A percentile compares a stretch with the other conserved stretches of the same genome.
Conservation (phyloP, 35 echinoderm and acorn worm genomes). For the Acanthaster planci region DNA sequence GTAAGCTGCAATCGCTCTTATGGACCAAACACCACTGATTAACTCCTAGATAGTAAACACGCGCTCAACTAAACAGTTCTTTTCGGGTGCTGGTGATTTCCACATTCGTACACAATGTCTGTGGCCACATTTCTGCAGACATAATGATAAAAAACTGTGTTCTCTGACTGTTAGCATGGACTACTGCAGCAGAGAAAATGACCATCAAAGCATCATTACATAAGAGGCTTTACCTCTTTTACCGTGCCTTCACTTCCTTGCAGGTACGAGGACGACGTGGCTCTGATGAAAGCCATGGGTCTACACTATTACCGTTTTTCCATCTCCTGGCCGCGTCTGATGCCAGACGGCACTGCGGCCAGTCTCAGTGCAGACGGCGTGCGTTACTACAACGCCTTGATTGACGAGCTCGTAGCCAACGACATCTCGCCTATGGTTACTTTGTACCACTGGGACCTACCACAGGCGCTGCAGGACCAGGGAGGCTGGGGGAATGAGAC, state of each 20-base stretch:
- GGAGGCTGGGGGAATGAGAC: constrained; percentile 67
- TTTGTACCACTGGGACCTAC: constrained; percentile 93
- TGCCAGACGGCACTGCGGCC: constrained; percentile 69
- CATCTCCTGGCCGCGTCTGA: constrained; percentile 80
- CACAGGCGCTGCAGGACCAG: constrained; percentile 66
- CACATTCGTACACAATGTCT: no score
- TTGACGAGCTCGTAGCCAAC: constrained; percentile 60
- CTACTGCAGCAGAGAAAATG: no score
- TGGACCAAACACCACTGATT: no score
- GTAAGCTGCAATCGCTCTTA: no score
- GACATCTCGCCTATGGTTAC: constrained; percentile 80
- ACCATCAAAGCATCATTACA: not conserved
- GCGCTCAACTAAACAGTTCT: no score
- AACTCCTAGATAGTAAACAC: no score
- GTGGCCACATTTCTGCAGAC: no score
- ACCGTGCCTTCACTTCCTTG: not conserved
- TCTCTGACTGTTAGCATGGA: no score
- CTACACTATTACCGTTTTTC: constrained; percentile 83
- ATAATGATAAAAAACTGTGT: no score
- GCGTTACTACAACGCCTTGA: constrained; percentile 77
- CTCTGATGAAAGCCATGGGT: constrained; percentile 57
- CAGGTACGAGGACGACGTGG: constrained; percentile 54
- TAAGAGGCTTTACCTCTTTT: not conserved
- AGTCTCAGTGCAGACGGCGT: constrained; percentile 69
- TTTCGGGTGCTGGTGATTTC: no score